These are phyloP conservation scores for Idaea biselata DNA, from an alignment of 2,888 invertebrate species.

Conservation along the genomic window DNA sequence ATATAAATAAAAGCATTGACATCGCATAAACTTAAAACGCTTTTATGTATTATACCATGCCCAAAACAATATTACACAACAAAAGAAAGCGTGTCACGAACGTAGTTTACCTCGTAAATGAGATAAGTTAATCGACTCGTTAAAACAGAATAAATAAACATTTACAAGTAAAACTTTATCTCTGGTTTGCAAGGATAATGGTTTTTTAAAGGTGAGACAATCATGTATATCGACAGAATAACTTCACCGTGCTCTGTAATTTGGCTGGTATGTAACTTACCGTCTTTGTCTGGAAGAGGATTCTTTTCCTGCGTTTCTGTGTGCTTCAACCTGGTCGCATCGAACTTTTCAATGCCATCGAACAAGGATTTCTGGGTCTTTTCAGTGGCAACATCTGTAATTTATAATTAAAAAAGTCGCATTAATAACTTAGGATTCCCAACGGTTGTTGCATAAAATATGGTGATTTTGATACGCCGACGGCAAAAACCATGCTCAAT, in stretches of 20 bases:
- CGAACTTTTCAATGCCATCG: conserved; percentile 92
- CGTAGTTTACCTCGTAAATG: conserved; percentile 24
- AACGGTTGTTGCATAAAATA: conserved; percentile 25
- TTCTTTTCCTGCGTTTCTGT: conserved; percentile 96
- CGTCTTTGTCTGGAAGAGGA: conserved; percentile 95
- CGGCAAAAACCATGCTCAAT: conserved; percentile 48
- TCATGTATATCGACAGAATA: conserved; percentile 2
- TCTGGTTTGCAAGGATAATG: conserved; percentile 14
- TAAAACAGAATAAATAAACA: conserved; percentile 29
- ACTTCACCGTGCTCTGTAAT: not conserved
- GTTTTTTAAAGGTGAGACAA: conserved; percentile 4
- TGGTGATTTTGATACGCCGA: not conserved
- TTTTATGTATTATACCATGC: conserved; percentile 32
- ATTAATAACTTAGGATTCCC: conserved; percentile 13
- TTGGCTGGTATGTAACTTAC: conserved; percentile 69
- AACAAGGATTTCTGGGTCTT: conserved; percentile 91
- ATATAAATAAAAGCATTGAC: conserved; percentile 33
- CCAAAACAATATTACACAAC: conserved; percentile 21
- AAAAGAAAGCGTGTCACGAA: conserved; percentile 37
- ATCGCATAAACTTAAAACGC: conserved; percentile 22
- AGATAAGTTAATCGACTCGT: conserved; percentile 33
- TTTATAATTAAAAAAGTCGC: conserved; percentile 29
- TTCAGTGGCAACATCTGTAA: conserved; percentile 91
- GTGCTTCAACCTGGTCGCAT: conserved; percentile 91
- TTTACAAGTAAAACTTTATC: conserved; percentile 18